A percentile compares a stretch with the other conserved stretches of the same genome.
phyloP scores from a whole-genome alignment of 2,888 invertebrate genomes.

The Acleris literana region DNA sequence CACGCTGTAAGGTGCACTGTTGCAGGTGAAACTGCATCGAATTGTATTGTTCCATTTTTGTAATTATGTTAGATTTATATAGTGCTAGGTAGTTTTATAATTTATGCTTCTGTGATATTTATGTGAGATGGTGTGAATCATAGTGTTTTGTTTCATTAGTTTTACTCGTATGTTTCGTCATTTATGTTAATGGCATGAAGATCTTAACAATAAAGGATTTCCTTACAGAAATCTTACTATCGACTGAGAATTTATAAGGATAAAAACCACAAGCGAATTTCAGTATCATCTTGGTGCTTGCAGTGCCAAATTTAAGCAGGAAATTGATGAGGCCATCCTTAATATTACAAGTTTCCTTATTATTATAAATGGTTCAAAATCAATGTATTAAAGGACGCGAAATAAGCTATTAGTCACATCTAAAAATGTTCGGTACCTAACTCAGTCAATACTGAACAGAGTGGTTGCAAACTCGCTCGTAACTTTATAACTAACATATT shows the following conservation, averaged over 20 bases:
- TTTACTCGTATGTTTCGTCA: constrained; percentile 2
- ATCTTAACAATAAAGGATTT: not conserved
- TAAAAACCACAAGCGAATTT: too few species aligned
- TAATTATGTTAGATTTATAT: constrained; percentile 49
- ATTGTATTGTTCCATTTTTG: constrained; percentile 29
- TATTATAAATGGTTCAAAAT: too few species aligned
- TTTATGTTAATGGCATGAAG: not conserved
- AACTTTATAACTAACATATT: too few species aligned
- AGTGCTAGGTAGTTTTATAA: constrained; percentile 36
- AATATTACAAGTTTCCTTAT: too few species aligned
- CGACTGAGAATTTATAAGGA: too few species aligned
- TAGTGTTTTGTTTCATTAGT: constrained; percentile 16
- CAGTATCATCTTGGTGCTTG: too few species aligned
- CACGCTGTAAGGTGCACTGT: constrained; percentile 25
- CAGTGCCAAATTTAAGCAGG: not conserved
- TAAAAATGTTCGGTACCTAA: too few species aligned
- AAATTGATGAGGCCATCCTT: not conserved
- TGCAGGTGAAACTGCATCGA: constrained; percentile 13
- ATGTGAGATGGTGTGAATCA: constrained; percentile 34
- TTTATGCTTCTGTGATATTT: constrained; percentile 43
- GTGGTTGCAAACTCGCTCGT: too few species aligned
- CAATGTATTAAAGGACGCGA: too few species aligned
- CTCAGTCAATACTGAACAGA: too few species aligned
- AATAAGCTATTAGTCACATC: too few species aligned
- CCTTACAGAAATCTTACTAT: not conserved